Conservation (phyloP, 2,888 invertebrate species). For the Endomychus coccineus region DNA sequence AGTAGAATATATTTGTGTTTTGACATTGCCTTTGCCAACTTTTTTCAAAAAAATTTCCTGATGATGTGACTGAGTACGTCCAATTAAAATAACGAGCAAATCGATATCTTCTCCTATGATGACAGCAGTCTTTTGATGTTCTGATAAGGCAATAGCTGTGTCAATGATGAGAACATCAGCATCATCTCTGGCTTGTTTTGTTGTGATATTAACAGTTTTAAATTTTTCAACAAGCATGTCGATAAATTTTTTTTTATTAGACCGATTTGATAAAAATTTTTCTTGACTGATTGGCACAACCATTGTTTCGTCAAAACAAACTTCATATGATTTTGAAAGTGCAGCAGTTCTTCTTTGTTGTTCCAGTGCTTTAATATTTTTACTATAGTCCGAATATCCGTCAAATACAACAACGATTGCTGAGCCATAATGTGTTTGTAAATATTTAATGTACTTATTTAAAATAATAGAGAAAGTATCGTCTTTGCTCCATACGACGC, state of each 20-base stretch:
- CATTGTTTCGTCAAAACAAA: conserved; percentile 34
- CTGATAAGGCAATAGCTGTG: conserved; percentile 32
- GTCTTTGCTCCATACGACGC: conserved; percentile 15
- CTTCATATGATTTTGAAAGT: conserved; percentile 34
- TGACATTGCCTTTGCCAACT: conserved; percentile 35
- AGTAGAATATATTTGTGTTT: conserved; percentile 33
- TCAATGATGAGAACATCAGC: conserved; percentile 37
- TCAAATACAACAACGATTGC: conserved; percentile 32
- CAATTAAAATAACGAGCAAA: conserved; percentile 36
- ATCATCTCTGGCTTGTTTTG: conserved; percentile 36
- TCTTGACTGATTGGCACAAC: conserved; percentile 29
- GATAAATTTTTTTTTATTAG: conserved; percentile 27
- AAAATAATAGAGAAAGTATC: conserved; percentile 19
- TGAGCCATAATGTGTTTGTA: conserved; percentile 25
- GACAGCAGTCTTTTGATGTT: conserved; percentile 25
- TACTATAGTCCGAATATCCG: conserved; percentile 31
- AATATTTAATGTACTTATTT: conserved; percentile 27
- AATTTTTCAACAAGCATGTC: conserved; percentile 34
- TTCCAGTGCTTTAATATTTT: conserved; percentile 36
- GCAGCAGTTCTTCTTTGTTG: conserved; percentile 36
- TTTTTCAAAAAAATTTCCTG: conserved; percentile 35
- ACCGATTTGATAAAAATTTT: conserved; percentile 25
- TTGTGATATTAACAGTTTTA: conserved; percentile 33
- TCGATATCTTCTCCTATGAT: conserved; percentile 38
- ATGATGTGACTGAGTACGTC: conserved; percentile 29